Percentiles rank a stretch among this genome's conserved stretches.
These are phyloP conservation scores for Pipistrellus pygmaeus DNA, from an alignment of 2,797 vertebrate species.

Conservation along the genomic window DNA sequence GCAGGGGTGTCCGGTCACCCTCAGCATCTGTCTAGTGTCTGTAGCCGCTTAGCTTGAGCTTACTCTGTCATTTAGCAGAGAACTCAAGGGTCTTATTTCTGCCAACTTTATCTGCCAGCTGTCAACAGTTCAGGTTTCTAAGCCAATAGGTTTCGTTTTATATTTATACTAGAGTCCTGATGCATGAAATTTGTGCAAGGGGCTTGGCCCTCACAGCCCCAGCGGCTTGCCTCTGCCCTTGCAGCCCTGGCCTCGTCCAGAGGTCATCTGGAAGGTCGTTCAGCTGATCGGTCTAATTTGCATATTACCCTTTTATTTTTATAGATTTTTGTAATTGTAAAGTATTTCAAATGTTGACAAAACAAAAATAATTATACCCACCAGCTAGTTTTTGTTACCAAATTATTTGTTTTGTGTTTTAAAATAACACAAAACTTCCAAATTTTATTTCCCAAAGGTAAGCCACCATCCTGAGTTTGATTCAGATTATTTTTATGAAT, in stretches of 20 bases:
- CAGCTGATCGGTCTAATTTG: too few species aligned
- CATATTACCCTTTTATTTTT: too few species aligned
- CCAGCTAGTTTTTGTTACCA: background rate
- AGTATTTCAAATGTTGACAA: background rate
- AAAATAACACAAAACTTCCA: background rate
- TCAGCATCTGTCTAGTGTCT: background rate
- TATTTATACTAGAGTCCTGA: background rate
- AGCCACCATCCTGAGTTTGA: background rate
- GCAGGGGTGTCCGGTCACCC: too few species aligned
- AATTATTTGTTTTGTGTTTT: background rate
- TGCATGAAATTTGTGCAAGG: too few species aligned
- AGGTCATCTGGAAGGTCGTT: too few species aligned
- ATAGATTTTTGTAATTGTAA: background rate
- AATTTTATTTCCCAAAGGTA: background rate
- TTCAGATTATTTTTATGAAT: background rate
- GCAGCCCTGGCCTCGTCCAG: too few species aligned
- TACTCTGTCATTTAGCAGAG: background rate
- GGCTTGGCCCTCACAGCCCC: too few species aligned
- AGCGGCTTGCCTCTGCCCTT: too few species aligned
- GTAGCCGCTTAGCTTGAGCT: background rate
- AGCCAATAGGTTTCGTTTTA: background rate
- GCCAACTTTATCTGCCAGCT: slow-evolving; percentile 17
- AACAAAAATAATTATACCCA: background rate
- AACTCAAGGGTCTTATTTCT: background rate
- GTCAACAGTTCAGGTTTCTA: background rate